Conservation (phyloP, 2,888 invertebrate species). For the Choreutis nemorana region DNA sequence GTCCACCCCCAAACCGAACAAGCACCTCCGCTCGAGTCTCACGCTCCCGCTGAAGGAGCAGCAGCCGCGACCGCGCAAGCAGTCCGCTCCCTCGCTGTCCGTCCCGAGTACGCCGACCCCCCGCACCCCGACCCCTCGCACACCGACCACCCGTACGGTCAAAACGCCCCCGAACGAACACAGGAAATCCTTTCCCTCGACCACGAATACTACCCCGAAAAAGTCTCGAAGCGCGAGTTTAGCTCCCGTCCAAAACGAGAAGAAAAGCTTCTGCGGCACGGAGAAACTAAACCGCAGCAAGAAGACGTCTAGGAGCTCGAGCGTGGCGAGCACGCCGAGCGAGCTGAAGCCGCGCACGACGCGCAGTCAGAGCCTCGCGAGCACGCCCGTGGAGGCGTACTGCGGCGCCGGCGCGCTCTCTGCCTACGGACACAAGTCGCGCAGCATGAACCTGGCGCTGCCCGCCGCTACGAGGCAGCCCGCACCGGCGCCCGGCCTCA, state of each 20-base stretch:
- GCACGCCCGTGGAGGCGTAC: conserved; percentile 37
- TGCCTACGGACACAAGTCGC: conserved; percentile 32
- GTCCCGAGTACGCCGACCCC: conserved; percentile 37
- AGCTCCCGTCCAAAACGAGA: conserved; percentile 27
- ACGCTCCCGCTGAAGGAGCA: conserved; percentile 33
- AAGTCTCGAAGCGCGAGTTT: conserved; percentile 53
- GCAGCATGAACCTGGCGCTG: conserved; percentile 50
- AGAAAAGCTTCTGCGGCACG: conserved; percentile 36
- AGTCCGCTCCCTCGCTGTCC: conserved; percentile 36
- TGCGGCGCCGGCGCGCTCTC: conserved; percentile 20
- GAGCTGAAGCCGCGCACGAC: conserved; percentile 22
- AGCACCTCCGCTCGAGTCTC: conserved; percentile 23
- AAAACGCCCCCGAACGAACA: conserved; percentile 36
- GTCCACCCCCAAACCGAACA: conserved; percentile 30
- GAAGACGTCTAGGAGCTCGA: conserved; percentile 23
- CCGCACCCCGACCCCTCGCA: conserved; percentile 42
- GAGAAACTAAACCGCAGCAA: conserved; percentile 30
- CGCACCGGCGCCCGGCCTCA: conserved; percentile 32
- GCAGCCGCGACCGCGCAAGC: conserved; percentile 34
- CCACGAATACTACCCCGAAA: conserved; percentile 34
- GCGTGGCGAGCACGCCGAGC: conserved; percentile 32
- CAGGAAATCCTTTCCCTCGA: conserved; percentile 36
- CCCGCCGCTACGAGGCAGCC: conserved; percentile 27
- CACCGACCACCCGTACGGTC: conserved; percentile 28
- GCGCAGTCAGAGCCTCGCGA: conserved; percentile 51